A percentile compares a stretch with the other conserved stretches of the same genome.
phyloP scores from a whole-genome alignment of 2,113 vertebrate genomes.

The Pimephales promelas region DNA sequence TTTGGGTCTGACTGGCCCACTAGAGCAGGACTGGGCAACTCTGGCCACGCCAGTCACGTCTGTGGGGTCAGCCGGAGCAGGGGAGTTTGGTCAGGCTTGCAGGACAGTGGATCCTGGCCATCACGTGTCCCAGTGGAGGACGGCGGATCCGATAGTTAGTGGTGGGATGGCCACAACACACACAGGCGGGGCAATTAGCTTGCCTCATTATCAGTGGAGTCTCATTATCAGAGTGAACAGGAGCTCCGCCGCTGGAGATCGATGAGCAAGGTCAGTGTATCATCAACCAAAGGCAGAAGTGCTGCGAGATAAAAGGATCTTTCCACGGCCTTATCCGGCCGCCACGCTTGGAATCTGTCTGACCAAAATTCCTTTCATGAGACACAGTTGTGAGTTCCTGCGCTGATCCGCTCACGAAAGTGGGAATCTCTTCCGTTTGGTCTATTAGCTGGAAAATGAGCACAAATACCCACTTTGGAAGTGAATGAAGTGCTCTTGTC shows the following conservation, averaged over 20 bases:
- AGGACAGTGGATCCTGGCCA: slow-evolving; percentile 67
- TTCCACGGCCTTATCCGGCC: slow-evolving; percentile 34
- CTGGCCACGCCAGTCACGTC: too few species aligned
- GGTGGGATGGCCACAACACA: slow-evolving; percentile 56
- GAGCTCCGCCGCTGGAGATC: slow-evolving; percentile 28
- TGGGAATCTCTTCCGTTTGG: not conserved
- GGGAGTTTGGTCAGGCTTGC: too few species aligned
- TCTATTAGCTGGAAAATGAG: not conserved
- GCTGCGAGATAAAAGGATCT: slow-evolving; percentile 45
- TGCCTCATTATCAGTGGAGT: slow-evolving; percentile 41
- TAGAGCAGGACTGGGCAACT: not conserved
- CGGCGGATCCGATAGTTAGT: slow-evolving; percentile 71
- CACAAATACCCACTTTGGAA: not conserved
- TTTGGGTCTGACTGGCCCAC: slow-evolving; percentile 74
- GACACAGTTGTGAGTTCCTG: not conserved
- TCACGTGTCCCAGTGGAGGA: slow-evolving; percentile 87
- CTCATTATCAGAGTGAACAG: slow-evolving; percentile 38
- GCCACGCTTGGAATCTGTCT: slow-evolving; percentile 44
- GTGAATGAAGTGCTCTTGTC: too few species aligned
- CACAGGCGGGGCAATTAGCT: slow-evolving; percentile 60
- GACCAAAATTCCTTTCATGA: slow-evolving; percentile 32
- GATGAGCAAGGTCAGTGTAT: slow-evolving; percentile 42
- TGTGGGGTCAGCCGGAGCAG: too few species aligned
- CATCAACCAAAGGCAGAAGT: slow-evolving; percentile 35
- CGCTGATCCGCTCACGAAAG: not conserved